Percentiles rank a stretch among this genome's conserved stretches.
phyloP scores from a whole-genome alignment of 2,888 invertebrate genomes.

The Himalopsyche anomala region DNA sequence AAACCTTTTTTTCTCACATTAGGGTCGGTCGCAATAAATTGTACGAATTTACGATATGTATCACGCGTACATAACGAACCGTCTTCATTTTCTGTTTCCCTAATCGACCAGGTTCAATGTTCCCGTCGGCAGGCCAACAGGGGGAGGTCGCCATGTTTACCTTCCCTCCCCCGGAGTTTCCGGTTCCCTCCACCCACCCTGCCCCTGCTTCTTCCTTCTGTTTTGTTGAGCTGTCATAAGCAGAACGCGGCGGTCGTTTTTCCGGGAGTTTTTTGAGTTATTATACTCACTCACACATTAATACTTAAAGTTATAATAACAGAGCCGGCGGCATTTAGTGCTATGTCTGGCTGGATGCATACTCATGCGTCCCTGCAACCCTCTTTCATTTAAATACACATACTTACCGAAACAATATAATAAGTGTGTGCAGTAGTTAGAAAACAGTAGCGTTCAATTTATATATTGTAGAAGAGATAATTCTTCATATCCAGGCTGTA shows the following conservation, averaged over 20 bases:
- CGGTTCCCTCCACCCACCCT: constrained; percentile 53
- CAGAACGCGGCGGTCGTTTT: constrained; percentile 65
- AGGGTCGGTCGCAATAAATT: background rate
- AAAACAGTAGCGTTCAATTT: too few relatives aligned
- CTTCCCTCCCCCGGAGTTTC: constrained; percentile 55
- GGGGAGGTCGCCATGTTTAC: constrained; percentile 59
- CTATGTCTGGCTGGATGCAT: constrained; percentile 49
- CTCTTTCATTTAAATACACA: constrained; percentile 32
- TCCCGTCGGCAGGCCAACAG: constrained; percentile 48
- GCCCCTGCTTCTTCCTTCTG: constrained; percentile 54
- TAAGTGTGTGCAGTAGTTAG: too few relatives aligned
- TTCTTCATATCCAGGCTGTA: too few relatives aligned
- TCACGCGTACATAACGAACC: background rate
- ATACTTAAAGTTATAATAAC: constrained; percentile 57
- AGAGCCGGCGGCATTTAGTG: constrained; percentile 53
- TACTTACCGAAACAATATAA: too few relatives aligned
- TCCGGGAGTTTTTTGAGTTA: constrained; percentile 65
- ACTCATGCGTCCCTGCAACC: constrained; percentile 13
- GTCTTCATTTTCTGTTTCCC: constrained; percentile 49
- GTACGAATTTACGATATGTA: background rate
- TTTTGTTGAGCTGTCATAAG: constrained; percentile 66
- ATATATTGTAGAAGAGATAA: too few relatives aligned
- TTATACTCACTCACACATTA: constrained; percentile 62
- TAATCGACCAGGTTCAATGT: constrained; percentile 65
- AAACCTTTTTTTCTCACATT: background rate